Percentiles rank a stretch among this genome's conserved stretches.
Evolutionary conservation across 2,888 invertebrate genomes (phyloP).

Genomic region (Tipula confusa): DNA sequence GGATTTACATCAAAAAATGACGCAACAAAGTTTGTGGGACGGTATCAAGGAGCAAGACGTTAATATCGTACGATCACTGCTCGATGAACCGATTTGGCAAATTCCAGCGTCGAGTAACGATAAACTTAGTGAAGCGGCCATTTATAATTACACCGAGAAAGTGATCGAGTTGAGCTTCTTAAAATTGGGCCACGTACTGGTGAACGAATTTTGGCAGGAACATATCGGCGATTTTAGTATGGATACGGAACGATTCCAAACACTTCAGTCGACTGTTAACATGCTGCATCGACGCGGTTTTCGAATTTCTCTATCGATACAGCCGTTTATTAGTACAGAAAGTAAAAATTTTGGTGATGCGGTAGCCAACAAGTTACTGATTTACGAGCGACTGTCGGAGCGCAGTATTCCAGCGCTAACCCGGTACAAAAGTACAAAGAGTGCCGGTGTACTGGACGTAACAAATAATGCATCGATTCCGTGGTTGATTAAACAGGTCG

Average conservation of each 20-base stretch:
- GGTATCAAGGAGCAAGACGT: conserved; percentile 74
- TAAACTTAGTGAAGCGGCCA: conserved; percentile 63
- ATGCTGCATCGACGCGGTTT: conserved; percentile 80
- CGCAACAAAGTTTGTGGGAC: conserved; percentile 79
- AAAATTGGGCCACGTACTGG: conserved; percentile 71
- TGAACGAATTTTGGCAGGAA: conserved; percentile 80
- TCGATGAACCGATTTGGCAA: conserved; percentile 84
- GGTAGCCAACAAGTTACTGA: conserved; percentile 66
- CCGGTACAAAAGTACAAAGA: conserved; percentile 72
- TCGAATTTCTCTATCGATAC: conserved; percentile 80
- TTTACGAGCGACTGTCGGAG: conserved; percentile 75
- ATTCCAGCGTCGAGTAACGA: conserved; percentile 66
- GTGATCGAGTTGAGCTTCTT: conserved; percentile 74
- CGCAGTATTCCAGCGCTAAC: conserved; percentile 77
- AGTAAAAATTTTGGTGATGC: conserved; percentile 77
- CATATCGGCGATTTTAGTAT: conserved; percentile 80
- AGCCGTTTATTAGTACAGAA: conserved; percentile 85
- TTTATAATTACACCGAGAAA: conserved; percentile 78
- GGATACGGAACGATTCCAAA: conserved; percentile 72
- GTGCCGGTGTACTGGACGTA: conserved; percentile 81
- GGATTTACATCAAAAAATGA: conserved; percentile 69
- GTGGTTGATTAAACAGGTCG: conserved; percentile 73
- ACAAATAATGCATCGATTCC: conserved; percentile 76
- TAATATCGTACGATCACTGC: conserved; percentile 65
- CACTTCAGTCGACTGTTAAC: conserved; percentile 71